phyloP scores from a whole-genome alignment of 2,113 vertebrate genomes.

The Formicarius rufipectus region DNA sequence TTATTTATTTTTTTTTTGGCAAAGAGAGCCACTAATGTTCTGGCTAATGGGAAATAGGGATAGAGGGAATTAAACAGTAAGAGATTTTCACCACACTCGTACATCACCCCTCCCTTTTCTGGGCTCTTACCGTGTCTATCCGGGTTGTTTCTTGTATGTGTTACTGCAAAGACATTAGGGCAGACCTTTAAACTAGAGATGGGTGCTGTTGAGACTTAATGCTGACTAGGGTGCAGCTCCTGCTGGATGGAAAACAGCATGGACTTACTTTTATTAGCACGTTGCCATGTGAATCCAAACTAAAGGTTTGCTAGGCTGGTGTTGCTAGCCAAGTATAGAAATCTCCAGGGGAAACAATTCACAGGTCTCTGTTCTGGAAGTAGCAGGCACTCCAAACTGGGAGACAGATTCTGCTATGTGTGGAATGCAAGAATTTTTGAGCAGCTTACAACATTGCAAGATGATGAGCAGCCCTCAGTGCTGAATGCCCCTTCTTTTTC shows the following conservation, averaged over 20 bases:
- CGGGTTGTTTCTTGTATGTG: neutral
- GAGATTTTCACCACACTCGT: neutral
- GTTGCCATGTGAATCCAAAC: neutral
- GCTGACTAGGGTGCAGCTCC: neutral
- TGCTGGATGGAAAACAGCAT: neutral
- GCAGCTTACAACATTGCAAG: neutral
- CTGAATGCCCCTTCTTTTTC: neutral
- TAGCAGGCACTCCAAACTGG: neutral
- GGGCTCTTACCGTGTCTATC: neutral
- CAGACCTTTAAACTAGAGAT: neutral
- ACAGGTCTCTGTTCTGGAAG: neutral
- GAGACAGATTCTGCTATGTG: neutral
- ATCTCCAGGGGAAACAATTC: neutral
- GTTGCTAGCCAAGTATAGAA: neutral
- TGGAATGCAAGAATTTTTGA: neutral
- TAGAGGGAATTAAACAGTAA: neutral
- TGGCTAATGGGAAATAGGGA: neutral
- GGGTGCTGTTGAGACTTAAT: neutral
- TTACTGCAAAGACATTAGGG: neutral
- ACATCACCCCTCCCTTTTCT: neutral
- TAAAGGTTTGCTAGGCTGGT: neutral
- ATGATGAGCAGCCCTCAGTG: neutral
- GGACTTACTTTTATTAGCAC: neutral
- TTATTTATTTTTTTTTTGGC: no score
- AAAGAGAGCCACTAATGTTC: neutral